Evolutionary conservation across 2,113 vertebrate genomes (phyloP), one percentile per base, ranked within the genome.

Genomic region (Cebidichthys violaceus): DNA sequence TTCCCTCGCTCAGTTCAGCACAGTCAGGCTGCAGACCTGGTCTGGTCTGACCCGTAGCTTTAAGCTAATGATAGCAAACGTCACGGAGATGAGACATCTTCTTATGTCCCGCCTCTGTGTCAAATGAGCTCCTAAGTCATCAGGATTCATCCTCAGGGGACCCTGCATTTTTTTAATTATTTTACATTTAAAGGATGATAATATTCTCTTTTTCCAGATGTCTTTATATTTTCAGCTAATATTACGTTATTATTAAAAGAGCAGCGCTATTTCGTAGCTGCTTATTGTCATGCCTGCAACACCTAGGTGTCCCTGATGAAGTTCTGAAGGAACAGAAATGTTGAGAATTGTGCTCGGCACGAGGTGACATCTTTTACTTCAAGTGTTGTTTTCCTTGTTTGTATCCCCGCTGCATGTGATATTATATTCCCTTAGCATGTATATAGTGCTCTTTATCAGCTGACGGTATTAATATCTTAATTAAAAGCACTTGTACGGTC

Each of bases 311-410:
- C 3, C 3, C 6, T 10, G 43, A 27, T 27, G 62, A 39, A 0
- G 11, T 13, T 1, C 1, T 24, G 64, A 81, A 74, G n/a, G 45
- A 67, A 67, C 50, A 37, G 43, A n/a, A n/a, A n/a, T n/a, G n/a
- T n/a, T n/a, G n/a, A n/a, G n/a, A n/a, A n/a, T n/a, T 54, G 22
- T 4, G 17, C 27, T 64, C 13, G 17, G 45, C 35, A 57, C 64
- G 18, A 13, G 37, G 33, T 47, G 52, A 70, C 66, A 43, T 54
- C 35, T 43, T 77, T 50, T 61, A 41, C 50, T 65, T 65, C 27
- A 13, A 37, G 14, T 10, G 41, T 50, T 50, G 47, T 50, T 52
- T 20, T 20, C 45, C 14, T 18, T 6, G 17, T 31, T 69, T 33
- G 43, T 70, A 18, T 14, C 9, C 41, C 29, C 55, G 27, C n/a